phyloP scores from a whole-genome alignment of 2,888 invertebrate genomes.

The Callyntrura guangdongensis region DNA sequence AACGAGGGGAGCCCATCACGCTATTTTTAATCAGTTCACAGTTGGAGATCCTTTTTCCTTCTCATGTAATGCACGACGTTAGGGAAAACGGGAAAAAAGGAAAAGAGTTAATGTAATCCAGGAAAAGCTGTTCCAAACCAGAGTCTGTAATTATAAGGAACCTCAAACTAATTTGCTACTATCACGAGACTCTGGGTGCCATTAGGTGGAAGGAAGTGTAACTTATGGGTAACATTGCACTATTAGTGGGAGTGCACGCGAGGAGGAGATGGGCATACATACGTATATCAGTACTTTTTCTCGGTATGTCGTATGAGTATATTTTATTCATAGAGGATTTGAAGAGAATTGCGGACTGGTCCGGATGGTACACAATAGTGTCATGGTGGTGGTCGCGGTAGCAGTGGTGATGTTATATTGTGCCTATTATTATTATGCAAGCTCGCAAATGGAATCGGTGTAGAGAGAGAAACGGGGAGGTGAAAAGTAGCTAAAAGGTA shows the following conservation, averaged over 20 bases:
- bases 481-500: conserved; percentile 33
- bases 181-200: conserved; percentile 73
- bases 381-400: conserved; percentile 28
- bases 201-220: conserved; percentile 66
- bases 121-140: conserved; percentile 76
- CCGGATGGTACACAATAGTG: background rate
- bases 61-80: conserved; percentile 38
- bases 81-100: conserved; percentile 42
- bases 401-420: conserved; percentile 37
- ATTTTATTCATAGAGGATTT: background rate
- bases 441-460: conserved; percentile 7
- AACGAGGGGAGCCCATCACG: conserved; percentile 75
- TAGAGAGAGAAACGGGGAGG: conserved; percentile 17
- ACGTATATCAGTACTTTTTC: background rate
- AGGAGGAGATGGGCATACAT: conserved; percentile 9
- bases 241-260: conserved; percentile 25
- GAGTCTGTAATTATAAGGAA: conserved; percentile 76
- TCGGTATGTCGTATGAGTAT: background rate
- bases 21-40: conserved; percentile 78
- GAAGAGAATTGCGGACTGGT: conserved; percentile 8
- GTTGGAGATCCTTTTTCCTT: conserved; percentile 73
- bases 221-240: conserved; percentile 48
- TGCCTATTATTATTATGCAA: conserved; percentile 50
- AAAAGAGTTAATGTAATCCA: conserved; percentile 76
- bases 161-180: conserved; percentile 77